Conservation (phyloP, 2,113 vertebrate species). For the Seriola dumerili region DNA sequence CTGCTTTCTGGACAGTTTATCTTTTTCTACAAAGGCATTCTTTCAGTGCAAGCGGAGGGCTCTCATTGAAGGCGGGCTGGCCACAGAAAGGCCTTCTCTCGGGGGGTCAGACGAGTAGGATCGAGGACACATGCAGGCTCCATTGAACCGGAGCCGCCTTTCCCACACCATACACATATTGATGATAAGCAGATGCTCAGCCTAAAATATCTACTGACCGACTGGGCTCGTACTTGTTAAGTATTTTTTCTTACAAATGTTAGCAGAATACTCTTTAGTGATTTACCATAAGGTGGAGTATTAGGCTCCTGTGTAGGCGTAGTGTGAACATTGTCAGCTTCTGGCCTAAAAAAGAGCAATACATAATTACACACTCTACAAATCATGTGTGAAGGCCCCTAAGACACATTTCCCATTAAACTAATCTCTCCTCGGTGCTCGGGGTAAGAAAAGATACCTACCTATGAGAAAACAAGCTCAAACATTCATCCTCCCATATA, state of each 20-base stretch:
- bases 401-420: slow-evolving; percentile 41
- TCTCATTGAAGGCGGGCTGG: slow-evolving; percentile 16
- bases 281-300: no score
- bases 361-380: slow-evolving; percentile 57
- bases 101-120: slow-evolving; percentile 54
- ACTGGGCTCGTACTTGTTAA: background rate
- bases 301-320: background rate
- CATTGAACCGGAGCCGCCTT: slow-evolving; percentile 18
- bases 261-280: background rate
- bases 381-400: slow-evolving; percentile 50
- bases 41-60: slow-evolving; percentile 50
- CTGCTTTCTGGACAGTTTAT: slow-evolving; percentile 43
- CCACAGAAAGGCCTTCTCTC: slow-evolving; percentile 32
- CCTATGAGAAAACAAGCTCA: slow-evolving; percentile 6
- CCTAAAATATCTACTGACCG: background rate
- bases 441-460: background rate
- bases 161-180: slow-evolving; percentile 25
- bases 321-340: background rate
- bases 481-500: background rate
- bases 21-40: slow-evolving; percentile 59
- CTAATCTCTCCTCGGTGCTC: slow-evolving; percentile 26
- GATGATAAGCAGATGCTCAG: slow-evolving; percentile 40
- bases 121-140: slow-evolving; percentile 35
- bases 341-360: slow-evolving; percentile 34
- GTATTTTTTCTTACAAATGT: background rate